phyloP scores from a whole-genome alignment of 2,113 vertebrate genomes.

The Elaphurus davidianus region DNA sequence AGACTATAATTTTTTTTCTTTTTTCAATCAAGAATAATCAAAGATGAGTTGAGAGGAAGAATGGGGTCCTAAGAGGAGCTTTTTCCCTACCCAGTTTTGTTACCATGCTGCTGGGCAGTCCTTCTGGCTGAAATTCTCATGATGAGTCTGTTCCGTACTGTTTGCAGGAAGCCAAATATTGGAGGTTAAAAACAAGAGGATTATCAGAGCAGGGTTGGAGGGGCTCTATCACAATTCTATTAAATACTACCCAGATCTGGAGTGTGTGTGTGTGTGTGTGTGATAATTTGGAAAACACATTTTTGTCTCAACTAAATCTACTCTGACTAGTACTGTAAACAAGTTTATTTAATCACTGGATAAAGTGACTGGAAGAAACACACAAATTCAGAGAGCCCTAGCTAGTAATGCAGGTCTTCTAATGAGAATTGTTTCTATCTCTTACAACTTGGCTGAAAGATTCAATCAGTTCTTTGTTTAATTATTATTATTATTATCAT shows the following conservation, averaged over 20 bases:
- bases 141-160: not conserved
- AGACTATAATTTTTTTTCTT: not conserved
- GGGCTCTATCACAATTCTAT: not conserved
- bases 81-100: not conserved
- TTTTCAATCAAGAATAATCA: not conserved
- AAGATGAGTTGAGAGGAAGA: not conserved
- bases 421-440: not conserved
- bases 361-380: not conserved
- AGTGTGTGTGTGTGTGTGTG: not conserved
- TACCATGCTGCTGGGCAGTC: not conserved
- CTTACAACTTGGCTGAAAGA: not conserved
- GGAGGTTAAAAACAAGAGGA: not conserved
- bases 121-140: not conserved
- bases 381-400: not conserved
- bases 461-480: not conserved
- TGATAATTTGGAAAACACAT: not conserved
- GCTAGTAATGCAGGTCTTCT: not conserved
- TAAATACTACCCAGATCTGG: not conserved
- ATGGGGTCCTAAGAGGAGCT: not conserved
- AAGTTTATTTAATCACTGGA: not conserved
- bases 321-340: not conserved
- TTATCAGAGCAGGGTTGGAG: not conserved
- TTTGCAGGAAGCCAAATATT: not conserved
- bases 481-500: not conserved
- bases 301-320: not conserved